These are phyloP conservation scores for Volucella zonaria DNA, from an alignment of 2,888 invertebrate genomes.

Conservation along the genomic window DNA sequence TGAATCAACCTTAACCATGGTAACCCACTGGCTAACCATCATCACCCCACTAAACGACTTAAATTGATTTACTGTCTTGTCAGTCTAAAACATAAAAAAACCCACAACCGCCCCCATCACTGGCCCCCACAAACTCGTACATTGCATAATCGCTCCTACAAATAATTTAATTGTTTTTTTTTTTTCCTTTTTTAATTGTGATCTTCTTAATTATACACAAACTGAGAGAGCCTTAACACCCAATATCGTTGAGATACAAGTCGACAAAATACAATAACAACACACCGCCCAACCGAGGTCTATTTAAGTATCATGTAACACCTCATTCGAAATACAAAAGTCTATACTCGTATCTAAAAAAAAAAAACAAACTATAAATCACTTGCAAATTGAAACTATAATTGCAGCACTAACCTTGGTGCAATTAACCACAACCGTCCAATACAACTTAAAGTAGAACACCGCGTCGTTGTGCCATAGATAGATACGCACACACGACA, in stretches of 20 bases:
- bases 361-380: constrained; percentile 42
- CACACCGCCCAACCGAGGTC: constrained; percentile 47
- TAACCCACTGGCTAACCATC: too few species aligned
- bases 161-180: constrained; percentile 15
- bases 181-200: constrained; percentile 5
- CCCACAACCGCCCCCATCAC: constrained; percentile 24
- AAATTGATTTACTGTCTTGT: too few species aligned
- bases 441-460: constrained; percentile 46
- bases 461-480: neutral
- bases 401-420: constrained; percentile 58
- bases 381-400: constrained; percentile 45
- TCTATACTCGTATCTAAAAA: neutral
- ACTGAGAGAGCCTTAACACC: constrained; percentile 36
- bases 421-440: constrained; percentile 45
- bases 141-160: constrained; percentile 36
- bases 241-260: constrained; percentile 35
- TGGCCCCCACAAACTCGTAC: constrained; percentile 2
- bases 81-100: neutral
- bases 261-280: constrained; percentile 3
- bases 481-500: neutral
- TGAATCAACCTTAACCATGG: too few species aligned
- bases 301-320: constrained; percentile 61
- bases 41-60: too few species aligned
- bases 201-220: constrained; percentile 36
- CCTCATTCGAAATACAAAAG: constrained; percentile 30